Evolutionary conservation across 2,113 vertebrate genomes (phyloP), one percentile per base, ranked within the genome.

Genomic region (Proterorhinus semilunaris): DNA sequence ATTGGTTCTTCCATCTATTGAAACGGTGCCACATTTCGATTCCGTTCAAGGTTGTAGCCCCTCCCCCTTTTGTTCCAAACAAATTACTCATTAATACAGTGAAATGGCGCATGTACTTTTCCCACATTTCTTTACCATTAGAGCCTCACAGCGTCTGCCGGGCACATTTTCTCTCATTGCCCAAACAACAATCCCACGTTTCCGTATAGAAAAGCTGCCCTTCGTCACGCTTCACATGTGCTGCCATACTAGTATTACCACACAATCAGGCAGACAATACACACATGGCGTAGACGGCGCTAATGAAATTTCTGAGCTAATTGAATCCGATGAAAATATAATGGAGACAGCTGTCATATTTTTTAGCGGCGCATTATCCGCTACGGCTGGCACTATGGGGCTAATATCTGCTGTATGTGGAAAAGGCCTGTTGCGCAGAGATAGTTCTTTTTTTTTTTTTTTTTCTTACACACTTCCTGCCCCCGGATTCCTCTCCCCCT

Each of bases 241-340:
- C 53, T 5, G 10, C 53, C 5, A 12, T 11, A 55, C 17, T 36
- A 27, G 11, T 1, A 55, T 17, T 3, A 16, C 4, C 17, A 27
- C 17, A 21, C 86, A 87, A 87, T 87, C 85, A 87, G 80, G 80
- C 63, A 85, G 81, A 84, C 77, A 84, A 79, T 81, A 84, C 86
- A 87, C 79, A 66, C 75, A 69, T 78, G 69, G 78, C 47, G 50
- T 80, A 86, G 77, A 78, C 72, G 81, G 66, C n/a, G 75, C 85
- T 89, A 86, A 89, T 86, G 88, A 83, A 89, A 86, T 87, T 85
- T 59, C 63, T 62, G 72, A 84, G 74, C 87, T 86, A 85, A 89
- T 89, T 89, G 83, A 86, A 81, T 87, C 74, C 72, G 74, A 84
- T 83, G 86, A 87, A 87, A 85, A 71, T 80, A 81, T 86, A 87